Percentiles rank a stretch among this genome's conserved stretches.
These are phyloP conservation scores for Beris chalybata DNA, from an alignment of 2,888 invertebrate species.

Conservation along the genomic window DNA sequence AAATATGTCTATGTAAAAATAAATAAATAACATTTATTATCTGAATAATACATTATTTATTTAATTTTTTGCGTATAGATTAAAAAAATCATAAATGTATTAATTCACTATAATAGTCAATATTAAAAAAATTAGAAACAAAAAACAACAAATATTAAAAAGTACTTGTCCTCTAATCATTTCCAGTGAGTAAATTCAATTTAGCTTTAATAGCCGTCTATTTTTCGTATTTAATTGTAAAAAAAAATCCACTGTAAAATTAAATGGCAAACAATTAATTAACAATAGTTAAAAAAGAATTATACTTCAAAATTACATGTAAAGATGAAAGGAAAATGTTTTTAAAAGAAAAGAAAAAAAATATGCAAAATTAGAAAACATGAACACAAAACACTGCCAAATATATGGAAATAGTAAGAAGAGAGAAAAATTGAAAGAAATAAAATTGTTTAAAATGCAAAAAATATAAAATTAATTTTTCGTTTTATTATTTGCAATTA, in stretches of 20 bases:
- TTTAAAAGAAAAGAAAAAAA: not conserved
- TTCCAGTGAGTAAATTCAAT: conserved; percentile 15
- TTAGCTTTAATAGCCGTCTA: conserved; percentile 17
- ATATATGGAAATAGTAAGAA: conserved; percentile 22
- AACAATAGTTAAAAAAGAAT: not conserved
- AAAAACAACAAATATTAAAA: too few relatives aligned
- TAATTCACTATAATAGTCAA: not conserved
- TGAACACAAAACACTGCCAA: conserved; percentile 16
- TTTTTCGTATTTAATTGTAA: conserved; percentile 1
- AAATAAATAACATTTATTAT: not conserved
- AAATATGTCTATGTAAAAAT: not conserved
- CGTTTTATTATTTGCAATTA: not conserved
- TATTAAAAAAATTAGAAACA: too few relatives aligned
- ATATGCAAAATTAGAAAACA: not conserved
- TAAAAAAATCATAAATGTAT: not conserved
- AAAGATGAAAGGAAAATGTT: not conserved
- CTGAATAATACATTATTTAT: not conserved
- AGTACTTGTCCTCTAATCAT: not conserved
- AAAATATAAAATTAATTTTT: not conserved
- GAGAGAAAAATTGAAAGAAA: conserved; percentile 15
- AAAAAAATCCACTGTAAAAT: not conserved
- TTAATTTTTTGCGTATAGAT: not conserved
- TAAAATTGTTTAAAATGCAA: conserved; percentile 10
- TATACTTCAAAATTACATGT: not conserved
- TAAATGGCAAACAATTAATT: conserved; percentile 4